phyloP scores from a whole-genome alignment of 2,113 vertebrate species.

The Microcebus lehilahytsara region DNA sequence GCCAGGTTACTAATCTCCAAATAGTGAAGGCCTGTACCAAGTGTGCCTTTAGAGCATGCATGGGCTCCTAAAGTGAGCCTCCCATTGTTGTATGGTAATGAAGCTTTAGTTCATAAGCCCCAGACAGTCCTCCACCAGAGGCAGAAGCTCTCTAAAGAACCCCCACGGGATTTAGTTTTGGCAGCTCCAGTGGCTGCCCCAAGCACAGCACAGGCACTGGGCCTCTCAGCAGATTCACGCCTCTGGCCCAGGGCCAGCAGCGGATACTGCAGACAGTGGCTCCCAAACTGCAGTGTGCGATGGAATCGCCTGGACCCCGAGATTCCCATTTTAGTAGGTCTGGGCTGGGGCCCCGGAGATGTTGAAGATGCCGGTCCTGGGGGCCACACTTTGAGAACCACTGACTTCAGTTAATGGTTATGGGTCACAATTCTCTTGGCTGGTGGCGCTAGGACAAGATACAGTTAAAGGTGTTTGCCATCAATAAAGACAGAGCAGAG shows the following conservation, averaged over 20 bases:
- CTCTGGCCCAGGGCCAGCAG: background rate
- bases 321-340: background rate
- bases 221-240: background rate
- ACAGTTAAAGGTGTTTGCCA: conserved; percentile 33
- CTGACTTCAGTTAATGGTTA: background rate
- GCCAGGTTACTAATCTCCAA: conserved; percentile 23
- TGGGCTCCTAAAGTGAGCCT: background rate
- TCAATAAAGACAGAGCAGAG: background rate
- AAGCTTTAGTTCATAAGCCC: conserved; percentile 16
- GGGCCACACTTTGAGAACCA: background rate
- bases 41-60: background rate
- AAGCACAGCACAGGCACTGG: background rate
- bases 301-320: background rate
- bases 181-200: background rate
- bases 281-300: background rate
- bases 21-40: background rate
- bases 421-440: background rate
- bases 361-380: background rate
- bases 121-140: background rate
- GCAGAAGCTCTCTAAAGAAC: background rate
- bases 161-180: background rate
- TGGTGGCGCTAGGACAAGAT: background rate
- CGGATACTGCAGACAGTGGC: background rate
- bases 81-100: background rate
- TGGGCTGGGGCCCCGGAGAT: background rate